Evolutionary conservation across 2,797 vertebrate genomes (phyloP).

Genomic region (Chrosomus eos): DNA sequence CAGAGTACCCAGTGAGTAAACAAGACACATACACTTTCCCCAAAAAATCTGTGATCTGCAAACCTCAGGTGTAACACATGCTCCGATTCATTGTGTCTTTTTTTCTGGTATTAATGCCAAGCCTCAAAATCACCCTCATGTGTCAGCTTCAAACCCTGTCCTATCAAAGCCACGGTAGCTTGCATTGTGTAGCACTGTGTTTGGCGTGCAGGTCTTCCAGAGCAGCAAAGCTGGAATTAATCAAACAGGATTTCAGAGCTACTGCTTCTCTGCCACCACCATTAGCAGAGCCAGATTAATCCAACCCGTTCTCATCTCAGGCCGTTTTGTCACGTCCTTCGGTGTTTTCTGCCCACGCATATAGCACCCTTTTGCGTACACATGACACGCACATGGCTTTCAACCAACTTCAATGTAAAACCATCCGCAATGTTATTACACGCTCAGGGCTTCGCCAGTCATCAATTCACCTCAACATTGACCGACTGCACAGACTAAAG

Average conservation of each 20-base stretch:
- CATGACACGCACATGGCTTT: too few species aligned
- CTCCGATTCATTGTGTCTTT: not conserved
- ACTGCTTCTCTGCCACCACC: slow-evolving; percentile 44
- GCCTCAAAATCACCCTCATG: slow-evolving; percentile 4
- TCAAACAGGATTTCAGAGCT: slow-evolving; percentile 48
- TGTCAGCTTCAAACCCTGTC: slow-evolving; percentile 22
- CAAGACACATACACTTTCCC: slow-evolving; percentile 9
- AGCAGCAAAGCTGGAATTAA: slow-evolving; percentile 48
- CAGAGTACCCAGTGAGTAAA: slow-evolving; percentile 93
- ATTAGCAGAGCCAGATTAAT: slow-evolving; percentile 53
- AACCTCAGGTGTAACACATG: slow-evolving; percentile 6
- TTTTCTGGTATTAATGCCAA: slow-evolving; percentile 25
- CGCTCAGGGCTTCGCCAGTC: too few species aligned
- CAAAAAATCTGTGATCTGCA: slow-evolving; percentile 6
- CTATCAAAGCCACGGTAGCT: not conserved
- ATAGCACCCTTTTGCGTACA: too few species aligned
- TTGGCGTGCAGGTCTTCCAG: slow-evolving; percentile 8
- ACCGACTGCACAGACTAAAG: too few species aligned
- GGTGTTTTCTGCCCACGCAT: too few species aligned
- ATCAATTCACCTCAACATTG: too few species aligned
- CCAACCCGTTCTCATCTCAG: too few species aligned
- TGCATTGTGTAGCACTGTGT: slow-evolving; percentile 22
- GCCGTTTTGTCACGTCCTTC: too few species aligned
- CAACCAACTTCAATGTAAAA: too few species aligned
- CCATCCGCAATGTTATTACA: too few species aligned